phyloP scores from a whole-genome alignment of 1,140 invertebrate genomes.

The Sarcophaga peregrina region DNA sequence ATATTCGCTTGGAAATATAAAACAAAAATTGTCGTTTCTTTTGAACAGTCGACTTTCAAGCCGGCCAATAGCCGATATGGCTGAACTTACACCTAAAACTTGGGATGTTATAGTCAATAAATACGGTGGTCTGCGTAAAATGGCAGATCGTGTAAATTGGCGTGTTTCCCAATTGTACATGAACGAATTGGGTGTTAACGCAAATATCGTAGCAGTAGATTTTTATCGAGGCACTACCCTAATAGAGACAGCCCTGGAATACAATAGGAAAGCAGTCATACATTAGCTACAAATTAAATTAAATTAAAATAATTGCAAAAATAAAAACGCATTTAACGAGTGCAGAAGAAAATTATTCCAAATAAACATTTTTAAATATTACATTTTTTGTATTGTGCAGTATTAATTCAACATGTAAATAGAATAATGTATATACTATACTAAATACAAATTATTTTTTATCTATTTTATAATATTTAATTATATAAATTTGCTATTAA shows the following conservation, averaged over 20 bases:
- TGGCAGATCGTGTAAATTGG: constrained; percentile 72
- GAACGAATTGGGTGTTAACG: constrained; percentile 68
- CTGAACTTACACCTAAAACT: constrained; percentile 72
- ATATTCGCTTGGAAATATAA: neutral
- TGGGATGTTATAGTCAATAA: constrained; percentile 69
- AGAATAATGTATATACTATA: too few relatives aligned
- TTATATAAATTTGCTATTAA: too few relatives aligned
- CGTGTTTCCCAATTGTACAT: constrained; percentile 71
- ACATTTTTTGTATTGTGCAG: neutral
- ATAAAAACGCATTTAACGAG: too few relatives aligned
- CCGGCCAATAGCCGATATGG: constrained; percentile 73
- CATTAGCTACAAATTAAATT: neutral
- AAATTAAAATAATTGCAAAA: too few relatives aligned
- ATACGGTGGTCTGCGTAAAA: constrained; percentile 69
- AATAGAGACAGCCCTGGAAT: constrained; percentile 71
- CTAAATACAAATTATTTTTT: too few relatives aligned
- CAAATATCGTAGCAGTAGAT: constrained; percentile 74
- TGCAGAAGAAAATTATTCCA: too few relatives aligned
- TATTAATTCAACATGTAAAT: too few relatives aligned
- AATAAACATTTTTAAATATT: neutral
- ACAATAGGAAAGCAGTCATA: constrained; percentile 65
- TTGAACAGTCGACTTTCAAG: constrained; percentile 57
- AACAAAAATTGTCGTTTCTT: constrained; percentile 3
- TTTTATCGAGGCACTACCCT: constrained; percentile 72
- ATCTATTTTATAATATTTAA: too few relatives aligned